Conservation (phyloP, 2,797 vertebrate genomes). For the Anguilla anguilla region DNA sequence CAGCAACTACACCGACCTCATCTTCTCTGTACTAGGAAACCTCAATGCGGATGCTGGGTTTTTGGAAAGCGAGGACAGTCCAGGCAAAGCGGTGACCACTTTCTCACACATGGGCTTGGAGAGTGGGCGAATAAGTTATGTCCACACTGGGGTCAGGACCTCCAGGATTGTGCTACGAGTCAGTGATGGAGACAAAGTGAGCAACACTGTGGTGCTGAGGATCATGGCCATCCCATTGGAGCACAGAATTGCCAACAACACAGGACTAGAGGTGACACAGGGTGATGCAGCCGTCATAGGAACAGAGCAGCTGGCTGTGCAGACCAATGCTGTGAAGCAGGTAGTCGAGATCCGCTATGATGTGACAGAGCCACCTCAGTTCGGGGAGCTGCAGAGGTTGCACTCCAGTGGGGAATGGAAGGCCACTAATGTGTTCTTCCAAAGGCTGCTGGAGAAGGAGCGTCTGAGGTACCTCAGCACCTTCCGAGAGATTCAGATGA, state of each 20-base stretch:
- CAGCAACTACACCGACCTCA: conserved; percentile 69
- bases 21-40: conserved; percentile 84
- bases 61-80: conserved; percentile 78
- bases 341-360: conserved; percentile 75
- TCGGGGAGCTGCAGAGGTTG: conserved; percentile 81
- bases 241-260: conserved; percentile 80
- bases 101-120: conserved; percentile 81
- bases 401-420: conserved; percentile 82
- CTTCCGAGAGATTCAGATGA: conserved; percentile 75
- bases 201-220: conserved; percentile 85
- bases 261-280: conserved; percentile 75
- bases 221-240: conserved; percentile 80
- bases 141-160: conserved; percentile 80
- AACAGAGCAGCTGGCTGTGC: conserved; percentile 74
- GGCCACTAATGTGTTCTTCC: conserved; percentile 75
- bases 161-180: conserved; percentile 87
- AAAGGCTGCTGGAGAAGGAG: conserved; percentile 76
- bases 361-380: conserved; percentile 74
- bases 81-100: conserved; percentile 70
- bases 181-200: conserved; percentile 86
- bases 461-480: conserved; percentile 79
- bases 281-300: conserved; percentile 74
- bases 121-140: conserved; percentile 76
- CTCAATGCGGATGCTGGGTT: conserved; percentile 83
- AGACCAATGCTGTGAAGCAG: conserved; percentile 78